Percentiles rank a stretch among this genome's conserved stretches.
Conservation (phyloP, 2,888 invertebrate species). For the Trilocha varians region DNA sequence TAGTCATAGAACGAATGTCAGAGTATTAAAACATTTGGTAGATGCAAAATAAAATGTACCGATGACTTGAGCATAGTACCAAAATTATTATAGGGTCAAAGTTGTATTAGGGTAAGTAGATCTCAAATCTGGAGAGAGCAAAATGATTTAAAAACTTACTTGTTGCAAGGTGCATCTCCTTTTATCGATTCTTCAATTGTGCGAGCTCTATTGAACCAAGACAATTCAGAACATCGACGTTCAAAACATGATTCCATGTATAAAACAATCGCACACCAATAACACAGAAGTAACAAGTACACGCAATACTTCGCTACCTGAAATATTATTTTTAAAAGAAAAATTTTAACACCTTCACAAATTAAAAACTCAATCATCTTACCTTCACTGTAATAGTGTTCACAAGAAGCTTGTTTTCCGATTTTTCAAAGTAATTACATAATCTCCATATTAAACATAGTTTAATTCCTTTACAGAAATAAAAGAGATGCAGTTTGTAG, state of each 20-base stretch:
- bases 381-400: conserved; percentile 57
- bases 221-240: conserved; percentile 53
- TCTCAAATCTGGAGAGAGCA: no score
- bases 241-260: conserved; percentile 69
- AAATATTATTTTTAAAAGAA: conserved; percentile 10
- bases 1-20: no score
- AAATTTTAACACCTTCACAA: neutral
- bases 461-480: conserved; percentile 67
- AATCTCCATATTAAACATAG: conserved; percentile 66
- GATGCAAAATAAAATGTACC: no score
- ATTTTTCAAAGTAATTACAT: conserved; percentile 54
- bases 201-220: conserved; percentile 57
- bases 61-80: no score
- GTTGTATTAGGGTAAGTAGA: no score
- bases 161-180: conserved; percentile 13
- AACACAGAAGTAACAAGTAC: conserved; percentile 56
- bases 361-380: conserved; percentile 5
- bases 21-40: no score
- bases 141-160: conserved; percentile 32
- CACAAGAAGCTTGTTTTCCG: conserved; percentile 51
- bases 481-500: conserved; percentile 55
- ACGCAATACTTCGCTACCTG: conserved; percentile 60
- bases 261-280: conserved; percentile 68
- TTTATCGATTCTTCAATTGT: conserved; percentile 1
- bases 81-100: no score